Evolutionary conservation across 1,140 invertebrate species (phyloP).

Genomic region (Hestina assimilis): DNA sequence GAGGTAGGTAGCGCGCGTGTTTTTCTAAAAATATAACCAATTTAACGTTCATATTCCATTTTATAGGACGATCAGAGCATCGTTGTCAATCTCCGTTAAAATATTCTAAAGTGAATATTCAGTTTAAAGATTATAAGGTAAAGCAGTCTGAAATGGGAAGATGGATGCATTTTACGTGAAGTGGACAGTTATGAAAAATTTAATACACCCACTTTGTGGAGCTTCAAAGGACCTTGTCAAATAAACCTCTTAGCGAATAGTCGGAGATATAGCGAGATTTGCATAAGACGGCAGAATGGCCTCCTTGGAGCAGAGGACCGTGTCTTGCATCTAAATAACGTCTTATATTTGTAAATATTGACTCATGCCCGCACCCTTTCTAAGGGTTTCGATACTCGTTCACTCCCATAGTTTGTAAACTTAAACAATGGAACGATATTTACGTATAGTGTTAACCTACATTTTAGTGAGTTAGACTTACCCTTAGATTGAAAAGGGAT

Average conservation of each 20-base stretch:
- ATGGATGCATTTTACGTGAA: constrained; percentile 36
- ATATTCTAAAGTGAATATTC: constrained; percentile 14
- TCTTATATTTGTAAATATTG: constrained; percentile 76
- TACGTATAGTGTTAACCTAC: too few species aligned
- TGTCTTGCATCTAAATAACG: constrained; percentile 74
- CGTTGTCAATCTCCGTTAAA: constrained; percentile 2
- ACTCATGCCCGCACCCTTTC: constrained; percentile 66
- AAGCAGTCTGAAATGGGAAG: constrained; percentile 3
- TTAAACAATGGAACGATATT: neutral
- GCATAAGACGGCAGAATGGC: constrained; percentile 60
- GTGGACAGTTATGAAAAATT: constrained; percentile 69
- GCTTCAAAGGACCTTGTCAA: constrained; percentile 54
- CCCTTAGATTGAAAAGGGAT: too few species aligned
- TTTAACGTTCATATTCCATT: constrained; percentile 41
- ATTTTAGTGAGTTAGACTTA: too few species aligned
- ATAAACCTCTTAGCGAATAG: constrained; percentile 68
- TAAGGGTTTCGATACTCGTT: constrained; percentile 58
- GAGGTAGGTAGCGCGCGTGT: constrained; percentile 57
- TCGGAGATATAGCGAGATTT: constrained; percentile 64
- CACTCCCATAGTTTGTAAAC: constrained; percentile 32
- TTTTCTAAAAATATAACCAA: constrained; percentile 61
- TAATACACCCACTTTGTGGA: constrained; percentile 59
- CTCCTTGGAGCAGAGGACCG: constrained; percentile 53
- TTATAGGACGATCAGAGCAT: constrained; percentile 5
- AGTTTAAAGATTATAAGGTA: constrained; percentile 2